Evolutionary conservation across 2,888 invertebrate species (phyloP), one percentile per base, ranked within the genome.

Genomic region (Nomada ferruginata): DNA sequence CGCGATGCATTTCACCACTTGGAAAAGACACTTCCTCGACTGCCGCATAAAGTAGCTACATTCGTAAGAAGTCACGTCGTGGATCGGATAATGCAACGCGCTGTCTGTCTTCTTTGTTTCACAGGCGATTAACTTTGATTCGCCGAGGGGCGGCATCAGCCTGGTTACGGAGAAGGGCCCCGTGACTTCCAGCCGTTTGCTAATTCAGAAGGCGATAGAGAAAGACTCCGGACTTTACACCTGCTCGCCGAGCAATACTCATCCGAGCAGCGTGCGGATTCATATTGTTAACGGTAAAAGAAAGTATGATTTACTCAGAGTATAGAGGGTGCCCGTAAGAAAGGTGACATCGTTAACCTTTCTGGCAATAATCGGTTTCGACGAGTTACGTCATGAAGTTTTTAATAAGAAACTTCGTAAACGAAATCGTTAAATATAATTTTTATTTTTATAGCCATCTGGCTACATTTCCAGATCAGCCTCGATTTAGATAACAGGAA

Each of bases 121-220:
- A 86, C 95, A 97, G 96, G 96, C 96, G 91, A 97, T 98, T 95
- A 98, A 97, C 95, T 98, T 97, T 94, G 97, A 98, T 94, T 97
- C 98, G 76, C 97, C 97, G 52, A 95, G 97, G 70, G 98, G 98
- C 61, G 98, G 98, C 59, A 97, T 98, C 94, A 97, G 97, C 90
- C 95, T 98, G 90, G 97, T 98, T 84, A 97, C 97, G 59, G 97
- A 97, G 94, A 98, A 97, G 93, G 97, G 97, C 73, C 95, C 96
- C 81, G 95, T 97, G 90, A 97, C 97, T 89, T 97, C 97, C 88
- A 97, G 97, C 94, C 95, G 97, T 61, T 95, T 98, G 79, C 95
- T 98, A 82, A 97, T 97, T 85, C 97, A 97, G 93, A 96, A 97
- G 87, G 97, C 97, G 71, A 95, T 96, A 80, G 96, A 96, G 70